These are phyloP conservation scores for Nasonovia ribisnigri DNA, from an alignment of 2,888 invertebrate species.

Conservation along the genomic window DNA sequence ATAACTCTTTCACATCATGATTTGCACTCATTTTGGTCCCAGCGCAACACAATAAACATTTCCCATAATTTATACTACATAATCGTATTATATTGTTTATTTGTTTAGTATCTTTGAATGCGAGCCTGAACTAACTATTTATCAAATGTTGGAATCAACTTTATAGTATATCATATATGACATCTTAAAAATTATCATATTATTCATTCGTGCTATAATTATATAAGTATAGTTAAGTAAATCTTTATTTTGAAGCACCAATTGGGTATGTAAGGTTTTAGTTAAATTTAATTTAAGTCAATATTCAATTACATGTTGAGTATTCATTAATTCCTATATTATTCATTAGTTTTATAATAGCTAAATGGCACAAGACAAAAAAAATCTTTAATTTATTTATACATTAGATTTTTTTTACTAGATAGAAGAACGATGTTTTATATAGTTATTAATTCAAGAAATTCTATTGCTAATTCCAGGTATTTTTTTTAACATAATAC, in stretches of 20 bases:
- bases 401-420: conserved; percentile 2
- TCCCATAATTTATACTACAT: conserved; percentile 19
- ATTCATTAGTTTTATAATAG: conserved; percentile 21
- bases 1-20: conserved; percentile 26
- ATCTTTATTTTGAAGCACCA: conserved; percentile 54
- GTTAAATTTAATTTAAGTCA: conserved; percentile 24
- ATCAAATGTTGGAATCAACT: not conserved
- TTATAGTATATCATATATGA: not conserved
- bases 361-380: conserved; percentile 48
- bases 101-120: conserved; percentile 7
- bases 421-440: not conserved
- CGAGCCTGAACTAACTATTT: conserved; percentile 19
- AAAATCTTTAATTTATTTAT: conserved; percentile 17
- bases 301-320: conserved; percentile 21
- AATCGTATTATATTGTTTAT: not conserved
- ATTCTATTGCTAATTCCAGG: conserved; percentile 12
- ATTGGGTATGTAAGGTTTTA: conserved; percentile 17
- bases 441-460: not conserved
- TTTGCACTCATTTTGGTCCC: conserved; percentile 62
- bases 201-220: conserved; percentile 13
- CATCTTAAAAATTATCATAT: not conserved
- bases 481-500: not conserved
- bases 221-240: conserved; percentile 18
- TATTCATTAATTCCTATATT: conserved; percentile 33
- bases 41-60: conserved; percentile 38